Conservation (phyloP, 2,797 vertebrate genomes). For the Anguilla megastoma region DNA sequence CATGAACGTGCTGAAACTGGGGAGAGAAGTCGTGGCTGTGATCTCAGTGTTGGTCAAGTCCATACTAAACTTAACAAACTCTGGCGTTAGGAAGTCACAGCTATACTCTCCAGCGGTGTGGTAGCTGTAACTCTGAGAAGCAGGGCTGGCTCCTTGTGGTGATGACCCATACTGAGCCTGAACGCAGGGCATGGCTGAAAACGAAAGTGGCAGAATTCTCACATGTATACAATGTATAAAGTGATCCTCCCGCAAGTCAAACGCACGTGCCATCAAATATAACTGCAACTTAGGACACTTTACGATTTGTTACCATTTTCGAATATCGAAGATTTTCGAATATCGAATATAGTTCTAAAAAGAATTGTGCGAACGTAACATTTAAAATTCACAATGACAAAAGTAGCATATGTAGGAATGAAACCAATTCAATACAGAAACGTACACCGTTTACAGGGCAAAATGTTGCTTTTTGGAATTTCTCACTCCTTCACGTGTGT, state of each 20-base stretch:
- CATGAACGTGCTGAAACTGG: constrained; percentile 70
- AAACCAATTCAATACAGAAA: neutral
- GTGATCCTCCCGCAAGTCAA: neutral
- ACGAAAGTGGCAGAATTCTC: constrained; percentile 19
- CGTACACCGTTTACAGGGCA: neutral
- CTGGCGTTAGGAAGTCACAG: constrained; percentile 96
- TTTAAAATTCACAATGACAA: neutral
- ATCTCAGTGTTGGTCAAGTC: constrained; percentile 97
- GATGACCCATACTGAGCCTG: constrained; percentile 96
- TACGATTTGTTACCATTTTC: neutral
- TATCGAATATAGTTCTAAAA: neutral
- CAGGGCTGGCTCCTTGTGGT: constrained; percentile 93
- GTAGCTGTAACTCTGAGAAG: constrained; percentile 94
- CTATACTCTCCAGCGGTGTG: constrained; percentile 87
- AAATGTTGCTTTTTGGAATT: neutral
- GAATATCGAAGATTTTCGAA: neutral
- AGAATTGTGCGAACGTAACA: neutral
- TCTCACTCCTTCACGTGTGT: neutral
- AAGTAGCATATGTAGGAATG: neutral
- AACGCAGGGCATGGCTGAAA: constrained; percentile 92
- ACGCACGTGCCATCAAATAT: neutral
- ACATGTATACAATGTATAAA: constrained; percentile 14
- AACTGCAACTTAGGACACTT: neutral
- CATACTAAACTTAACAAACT: constrained; percentile 99
- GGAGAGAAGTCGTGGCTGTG: constrained; percentile 83